Evolutionary conservation across 2,888 invertebrate species (phyloP), one percentile per base, ranked within the genome.

Genomic region (Acrobasis consociella): DNA sequence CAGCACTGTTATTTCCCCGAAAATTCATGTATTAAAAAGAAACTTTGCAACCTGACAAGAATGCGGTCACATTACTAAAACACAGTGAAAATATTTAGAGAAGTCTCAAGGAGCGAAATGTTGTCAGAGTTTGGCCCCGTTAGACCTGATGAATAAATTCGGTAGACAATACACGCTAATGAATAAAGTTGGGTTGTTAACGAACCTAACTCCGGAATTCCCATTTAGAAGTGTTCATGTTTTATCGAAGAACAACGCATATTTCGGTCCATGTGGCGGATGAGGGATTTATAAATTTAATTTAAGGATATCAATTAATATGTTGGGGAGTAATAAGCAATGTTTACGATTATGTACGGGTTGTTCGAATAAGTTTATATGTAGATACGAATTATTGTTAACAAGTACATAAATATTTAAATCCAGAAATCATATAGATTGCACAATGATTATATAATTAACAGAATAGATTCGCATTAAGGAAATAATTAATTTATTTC

Each of bases 131-230:
- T 81, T 72, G 78, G 71, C 74, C 75, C 75, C 78, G 82, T 83
- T 86, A 80, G 83, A 86, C 87, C 86, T 87, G 86, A 82, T 81
- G 82, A 86, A 85, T 88, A 86, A 89, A 87, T 90, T 87, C 80
- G 74, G 80, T 81, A 88, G 87, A 90, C 89, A 91, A 91, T 90
- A 85, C 88, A 88, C 85, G 83, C 81, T 89, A 91, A 91, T 90
- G 89, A 91, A 91, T 90, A 90, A 90, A 91, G 89, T 91, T 91
- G 73, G 81, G 82, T 82, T 89, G 89, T 86, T 90, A 90, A 86
- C 88, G 87, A 87, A 89, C 82, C 83, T 81, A 82, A 84, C 85
- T 85, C 83, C 66, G 82, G 82, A 84, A 89, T 88, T 86, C 82
- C 79, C 82, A 86, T 86, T 89, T 83, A 78, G 80, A 82, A 86